These are phyloP conservation scores for Leptonema lineaticorne DNA, from an alignment of 1,140 invertebrate species.

Conservation along the genomic window DNA sequence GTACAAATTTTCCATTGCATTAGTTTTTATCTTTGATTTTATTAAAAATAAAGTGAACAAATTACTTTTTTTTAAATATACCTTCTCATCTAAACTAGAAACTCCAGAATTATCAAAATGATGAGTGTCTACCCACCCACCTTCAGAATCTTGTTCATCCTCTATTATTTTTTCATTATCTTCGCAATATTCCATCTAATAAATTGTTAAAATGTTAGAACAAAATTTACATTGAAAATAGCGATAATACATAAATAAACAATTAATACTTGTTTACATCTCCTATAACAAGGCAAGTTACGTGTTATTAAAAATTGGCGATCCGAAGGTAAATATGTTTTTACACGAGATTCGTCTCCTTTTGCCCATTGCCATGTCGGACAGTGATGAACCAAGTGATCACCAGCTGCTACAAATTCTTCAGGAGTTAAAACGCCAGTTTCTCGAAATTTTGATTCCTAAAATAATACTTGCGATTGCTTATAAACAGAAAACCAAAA, in stretches of 20 bases:
- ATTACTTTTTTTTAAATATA: too few relatives aligned
- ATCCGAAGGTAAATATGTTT: slow-evolving; percentile 86
- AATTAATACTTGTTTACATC: slow-evolving; percentile 80
- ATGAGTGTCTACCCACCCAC: slow-evolving; percentile 99
- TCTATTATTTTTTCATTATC: slow-evolving; percentile 89
- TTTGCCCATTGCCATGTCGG: slow-evolving; percentile 98
- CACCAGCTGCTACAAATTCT: slow-evolving; percentile 95
- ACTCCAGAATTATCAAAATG: slow-evolving; percentile 70
- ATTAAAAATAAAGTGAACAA: slow-evolving; percentile 1
- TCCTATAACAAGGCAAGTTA: slow-evolving; percentile 92
- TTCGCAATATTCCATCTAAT: slow-evolving; percentile 84
- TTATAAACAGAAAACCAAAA: slow-evolving; percentile 38
- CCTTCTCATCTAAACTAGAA: slow-evolving; percentile 70
- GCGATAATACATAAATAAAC: background rate
- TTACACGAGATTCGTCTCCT: slow-evolving; percentile 83
- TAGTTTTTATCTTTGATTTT: background rate
- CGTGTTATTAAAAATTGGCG: slow-evolving; percentile 98
- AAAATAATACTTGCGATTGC: slow-evolving; percentile 39
- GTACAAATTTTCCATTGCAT: slow-evolving; percentile 10
- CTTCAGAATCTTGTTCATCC: slow-evolving; percentile 83
- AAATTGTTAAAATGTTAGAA: slow-evolving; percentile 39
- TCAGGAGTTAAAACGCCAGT: slow-evolving; percentile 96
- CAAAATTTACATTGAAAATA: background rate
- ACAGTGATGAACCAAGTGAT: slow-evolving; percentile 98
- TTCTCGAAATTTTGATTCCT: slow-evolving; percentile 98